A percentile compares a stretch with the other conserved stretches of the same genome.
Evolutionary conservation across 2,888 invertebrate species (phyloP).

Genomic region (Lasius fuliginosus): DNA sequence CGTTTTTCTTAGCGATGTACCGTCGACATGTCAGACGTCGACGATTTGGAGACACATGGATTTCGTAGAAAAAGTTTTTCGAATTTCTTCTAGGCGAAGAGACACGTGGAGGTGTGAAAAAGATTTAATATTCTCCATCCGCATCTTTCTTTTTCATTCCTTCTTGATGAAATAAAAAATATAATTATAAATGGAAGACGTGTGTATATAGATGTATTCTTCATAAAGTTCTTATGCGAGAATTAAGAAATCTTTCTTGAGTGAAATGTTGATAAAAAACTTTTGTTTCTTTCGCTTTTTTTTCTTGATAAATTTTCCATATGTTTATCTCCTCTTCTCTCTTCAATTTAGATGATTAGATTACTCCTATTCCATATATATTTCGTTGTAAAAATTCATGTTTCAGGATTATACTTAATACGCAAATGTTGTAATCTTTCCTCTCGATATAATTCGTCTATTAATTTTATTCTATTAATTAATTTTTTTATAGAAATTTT

Average conservation of each 20-base stretch:
- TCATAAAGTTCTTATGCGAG: background rate
- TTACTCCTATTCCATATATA: conserved; percentile 9
- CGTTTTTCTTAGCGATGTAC: conserved; percentile 56
- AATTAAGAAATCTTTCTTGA: background rate
- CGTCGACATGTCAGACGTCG: conserved; percentile 50
- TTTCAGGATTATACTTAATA: conserved; percentile 1
- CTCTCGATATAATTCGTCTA: background rate
- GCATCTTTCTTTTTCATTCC: background rate
- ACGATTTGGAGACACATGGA: conserved; percentile 76
- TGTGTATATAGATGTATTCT: background rate
- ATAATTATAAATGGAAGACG: background rate
- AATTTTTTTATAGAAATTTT: background rate
- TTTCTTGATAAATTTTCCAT: background rate
- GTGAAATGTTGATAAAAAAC: background rate
- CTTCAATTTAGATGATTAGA: background rate
- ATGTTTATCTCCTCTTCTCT: background rate
- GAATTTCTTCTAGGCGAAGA: conserved; percentile 21
- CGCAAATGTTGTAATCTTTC: background rate
- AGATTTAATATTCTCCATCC: conserved; percentile 14
- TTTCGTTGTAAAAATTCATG: conserved; percentile 26
- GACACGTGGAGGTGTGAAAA: conserved; percentile 64
- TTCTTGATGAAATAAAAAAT: conserved; percentile 14
- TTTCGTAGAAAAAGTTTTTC: conserved; percentile 64
- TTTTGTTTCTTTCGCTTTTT: background rate
- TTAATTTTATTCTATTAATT: background rate